Base-by-base conservation (phyloP, 1,140 invertebrate genomes). In the Yoshiicerus persimilis region DNA sequence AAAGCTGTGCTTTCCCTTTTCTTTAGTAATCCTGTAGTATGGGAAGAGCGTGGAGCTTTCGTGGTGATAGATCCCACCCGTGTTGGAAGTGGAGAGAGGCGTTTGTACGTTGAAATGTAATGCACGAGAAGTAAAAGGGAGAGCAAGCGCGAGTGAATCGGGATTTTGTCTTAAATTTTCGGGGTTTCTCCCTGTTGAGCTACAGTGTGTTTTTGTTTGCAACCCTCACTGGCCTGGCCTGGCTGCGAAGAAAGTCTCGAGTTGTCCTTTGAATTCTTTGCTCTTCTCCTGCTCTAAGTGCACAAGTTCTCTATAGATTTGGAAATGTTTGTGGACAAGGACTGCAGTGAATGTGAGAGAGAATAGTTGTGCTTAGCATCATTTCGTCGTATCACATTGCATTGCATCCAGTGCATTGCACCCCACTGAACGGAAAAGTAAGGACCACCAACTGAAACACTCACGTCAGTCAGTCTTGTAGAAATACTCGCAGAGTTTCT, bases 321-420 rank as follows among this genome's bases (percentile, higher is more conserved):
- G n/a, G n/a, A n/a, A n/a, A n/a, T n/a, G n/a, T n/a, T n/a, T n/a
- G n/a, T n/a, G n/a, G n/a, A n/a, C n/a, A n/a, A n/a, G n/a, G 39
- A 41, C 2, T 47, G 11, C 5, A n/a, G 30, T 36, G 75, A 36
- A 32, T 36, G 20, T 38, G 16, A 80, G 32, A 32, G 20, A 0
- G 38, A 80, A 16, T 80, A n/a, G n/a, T 80, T 80, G 16, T 80
- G 75, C 75, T 80, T 80, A 80, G 75, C 41, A 84, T 84, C 38
- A 41, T 84, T 84, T 56, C 83, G 6, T 62, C 83, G 83, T 84
- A 56, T 84, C 38, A 56, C 83, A 84, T 84, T 84, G 83, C 83
- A 84, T 80, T 80, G 75, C 75, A 80, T 80, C 75, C 75, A 80
- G 75, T 80, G 83, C 83, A 84, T 84, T 84, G 83, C 83, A 84